Evolutionary conservation across 2,888 invertebrate species (phyloP), one percentile per base, ranked within the genome.

Genomic region (Agriopis leucophaearia): DNA sequence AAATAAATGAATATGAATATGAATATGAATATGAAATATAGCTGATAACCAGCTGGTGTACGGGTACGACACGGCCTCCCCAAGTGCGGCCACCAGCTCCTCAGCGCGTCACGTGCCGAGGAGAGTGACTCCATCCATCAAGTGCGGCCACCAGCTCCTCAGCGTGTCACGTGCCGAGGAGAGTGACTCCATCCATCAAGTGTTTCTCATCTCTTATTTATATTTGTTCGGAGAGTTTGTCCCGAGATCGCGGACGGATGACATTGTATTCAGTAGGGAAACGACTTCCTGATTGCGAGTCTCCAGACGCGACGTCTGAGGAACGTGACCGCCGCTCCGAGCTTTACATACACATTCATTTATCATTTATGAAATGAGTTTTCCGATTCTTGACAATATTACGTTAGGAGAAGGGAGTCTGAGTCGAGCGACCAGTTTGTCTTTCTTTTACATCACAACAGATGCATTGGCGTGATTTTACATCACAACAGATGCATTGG

Each of bases 191-290:
- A 71, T 71, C 71, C 69, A 69, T 72, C 72, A 72, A 57, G 52
- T 64, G 55, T 63, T 54, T 63, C 68, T 66, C 66, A 55, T 64
- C 66, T 69, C 66, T 69, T 71, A 71, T 71, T 66, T 69, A 69
- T 57, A 42, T 65, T 64, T 44, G 59, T 2, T 16, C 42, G 40
- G 27, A 27, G 27, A 27, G 48, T 13, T 50, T 48, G 27, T 47
- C 45, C 16, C 47, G 42, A 56, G 54, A 54, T 57, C 54, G 10
- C 38, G 45, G 57, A 52, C 38, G 16, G 63, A 50, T 50, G 48
- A 55, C 62, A 27, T 18, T 48, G 63, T 63, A 55, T 9, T 35
- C 44, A 42, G 45, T 12, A 27, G 54, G 51, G 58, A 58, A 64
- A 64, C 58, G 51, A 58, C 27, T 58, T 64, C 58, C 40, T 38